Evolutionary conservation across 1,140 invertebrate genomes (phyloP).

Genomic region (Nylanderia fulva): DNA sequence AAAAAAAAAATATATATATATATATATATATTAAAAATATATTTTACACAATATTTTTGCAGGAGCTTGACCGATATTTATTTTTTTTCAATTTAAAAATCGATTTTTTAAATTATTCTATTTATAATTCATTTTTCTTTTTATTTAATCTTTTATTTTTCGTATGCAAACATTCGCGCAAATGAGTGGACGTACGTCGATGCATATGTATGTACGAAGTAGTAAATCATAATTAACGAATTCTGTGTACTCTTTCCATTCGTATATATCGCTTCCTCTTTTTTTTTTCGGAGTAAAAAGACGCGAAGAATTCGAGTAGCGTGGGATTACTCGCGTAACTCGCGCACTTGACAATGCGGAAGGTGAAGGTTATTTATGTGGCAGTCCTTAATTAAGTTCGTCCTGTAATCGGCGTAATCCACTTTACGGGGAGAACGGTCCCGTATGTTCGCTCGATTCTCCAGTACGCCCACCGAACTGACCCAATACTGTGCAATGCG

Average conservation of each 20-base stretch:
- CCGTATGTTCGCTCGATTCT: slow-evolving; percentile 42
- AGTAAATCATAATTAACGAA: slow-evolving; percentile 47
- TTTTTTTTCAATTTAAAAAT: neutral
- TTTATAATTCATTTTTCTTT: neutral
- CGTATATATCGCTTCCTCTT: neutral
- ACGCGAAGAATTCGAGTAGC: slow-evolving; percentile 57
- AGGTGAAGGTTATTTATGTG: slow-evolving; percentile 71
- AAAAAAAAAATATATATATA: too few species aligned
- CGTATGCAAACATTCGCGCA: neutral
- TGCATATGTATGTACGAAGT: neutral
- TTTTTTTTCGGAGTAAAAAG: slow-evolving; percentile 24
- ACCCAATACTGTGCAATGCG: slow-evolving; percentile 40
- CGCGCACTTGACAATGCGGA: slow-evolving; percentile 58
- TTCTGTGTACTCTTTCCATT: slow-evolving; percentile 9
- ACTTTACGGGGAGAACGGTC: slow-evolving; percentile 63
- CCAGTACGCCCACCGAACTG: slow-evolving; percentile 43
- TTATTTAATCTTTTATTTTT: neutral
- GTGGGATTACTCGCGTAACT: slow-evolving; percentile 62
- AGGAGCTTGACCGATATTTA: neutral
- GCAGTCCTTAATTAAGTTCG: slow-evolving; percentile 66
- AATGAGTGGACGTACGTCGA: neutral
- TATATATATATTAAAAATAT: neutral
- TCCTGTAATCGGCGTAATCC: slow-evolving; percentile 70
- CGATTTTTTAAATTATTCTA: slow-evolving; percentile 5
- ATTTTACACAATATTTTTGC: neutral